These are phyloP conservation scores for Brachionus rubens DNA, from an alignment of 1,140 invertebrate species.

Conservation along the genomic window DNA sequence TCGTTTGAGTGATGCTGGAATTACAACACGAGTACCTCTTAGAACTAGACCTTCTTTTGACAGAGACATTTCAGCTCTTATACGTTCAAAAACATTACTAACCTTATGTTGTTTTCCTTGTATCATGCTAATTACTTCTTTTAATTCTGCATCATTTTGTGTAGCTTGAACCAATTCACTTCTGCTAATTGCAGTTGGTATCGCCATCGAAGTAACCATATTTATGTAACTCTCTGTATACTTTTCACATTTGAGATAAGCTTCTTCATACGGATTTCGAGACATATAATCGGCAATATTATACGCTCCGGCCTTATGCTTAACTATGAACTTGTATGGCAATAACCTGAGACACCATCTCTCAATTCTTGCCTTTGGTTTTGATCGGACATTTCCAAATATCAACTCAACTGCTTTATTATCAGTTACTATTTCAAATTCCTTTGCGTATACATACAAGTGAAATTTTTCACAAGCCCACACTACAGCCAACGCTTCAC, in stretches of 20 bases:
- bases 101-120: neutral
- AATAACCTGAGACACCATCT: too few species aligned
- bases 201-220: too few species aligned
- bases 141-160: neutral
- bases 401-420: neutral
- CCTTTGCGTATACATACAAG: neutral
- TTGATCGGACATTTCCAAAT: neutral
- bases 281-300: too few species aligned
- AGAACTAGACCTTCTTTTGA: slow-evolving; percentile 39
- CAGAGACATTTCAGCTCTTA: neutral
- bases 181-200: too few species aligned
- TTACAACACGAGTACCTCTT: slow-evolving; percentile 46
- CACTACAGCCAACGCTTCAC: slow-evolving; percentile 46
- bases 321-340: too few species aligned
- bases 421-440: neutral
- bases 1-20: slow-evolving; percentile 47
- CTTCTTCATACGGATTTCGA: too few species aligned
- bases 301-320: too few species aligned
- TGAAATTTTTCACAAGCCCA: neutral
- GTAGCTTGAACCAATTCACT: neutral
- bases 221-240: too few species aligned
- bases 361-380: neutral
- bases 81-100: neutral
- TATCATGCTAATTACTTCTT: too few species aligned
- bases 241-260: too few species aligned